These are phyloP conservation scores for Bellardia bayeri DNA, from an alignment of 2,888 invertebrate species.

Conservation along the genomic window DNA sequence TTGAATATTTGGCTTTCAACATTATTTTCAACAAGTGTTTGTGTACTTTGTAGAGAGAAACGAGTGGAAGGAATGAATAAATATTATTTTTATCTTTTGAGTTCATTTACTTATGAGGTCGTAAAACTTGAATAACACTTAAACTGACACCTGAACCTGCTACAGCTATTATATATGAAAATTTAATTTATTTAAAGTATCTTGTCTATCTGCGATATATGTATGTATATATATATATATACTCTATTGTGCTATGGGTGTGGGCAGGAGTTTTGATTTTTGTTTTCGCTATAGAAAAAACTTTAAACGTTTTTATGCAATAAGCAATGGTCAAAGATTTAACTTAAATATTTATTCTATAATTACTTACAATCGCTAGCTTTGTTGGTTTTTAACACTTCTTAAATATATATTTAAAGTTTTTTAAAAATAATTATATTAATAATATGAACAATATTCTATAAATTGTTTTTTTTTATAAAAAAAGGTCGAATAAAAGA, in stretches of 20 bases:
- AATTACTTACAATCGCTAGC: too few species aligned
- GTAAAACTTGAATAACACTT: conserved; percentile 60
- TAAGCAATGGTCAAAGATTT: too few species aligned
- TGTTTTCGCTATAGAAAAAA: background rate
- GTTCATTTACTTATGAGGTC: conserved; percentile 64
- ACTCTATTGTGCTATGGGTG: background rate
- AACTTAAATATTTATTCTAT: too few species aligned
- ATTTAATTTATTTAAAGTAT: conserved; percentile 32
- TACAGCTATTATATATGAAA: conserved; percentile 48
- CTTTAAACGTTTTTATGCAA: background rate
- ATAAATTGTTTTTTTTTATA: too few species aligned
- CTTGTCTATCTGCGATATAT: background rate
- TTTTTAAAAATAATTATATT: too few species aligned
- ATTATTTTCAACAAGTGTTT: conserved; percentile 63
- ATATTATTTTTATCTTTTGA: conserved; percentile 59
- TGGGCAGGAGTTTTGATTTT: conserved; percentile 7
- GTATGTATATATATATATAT: too few species aligned
- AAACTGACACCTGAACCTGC: conserved; percentile 66
- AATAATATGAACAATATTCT: too few species aligned
- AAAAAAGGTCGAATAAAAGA: too few species aligned
- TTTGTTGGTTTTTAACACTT: too few species aligned
- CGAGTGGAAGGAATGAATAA: conserved; percentile 8
- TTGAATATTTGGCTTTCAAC: conserved; percentile 61
- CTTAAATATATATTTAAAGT: too few species aligned
- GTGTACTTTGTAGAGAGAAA: conserved; percentile 19